These are phyloP conservation scores for Drosophila obscura DNA, from an alignment of 1,140 invertebrate species.

Conservation along the genomic window DNA sequence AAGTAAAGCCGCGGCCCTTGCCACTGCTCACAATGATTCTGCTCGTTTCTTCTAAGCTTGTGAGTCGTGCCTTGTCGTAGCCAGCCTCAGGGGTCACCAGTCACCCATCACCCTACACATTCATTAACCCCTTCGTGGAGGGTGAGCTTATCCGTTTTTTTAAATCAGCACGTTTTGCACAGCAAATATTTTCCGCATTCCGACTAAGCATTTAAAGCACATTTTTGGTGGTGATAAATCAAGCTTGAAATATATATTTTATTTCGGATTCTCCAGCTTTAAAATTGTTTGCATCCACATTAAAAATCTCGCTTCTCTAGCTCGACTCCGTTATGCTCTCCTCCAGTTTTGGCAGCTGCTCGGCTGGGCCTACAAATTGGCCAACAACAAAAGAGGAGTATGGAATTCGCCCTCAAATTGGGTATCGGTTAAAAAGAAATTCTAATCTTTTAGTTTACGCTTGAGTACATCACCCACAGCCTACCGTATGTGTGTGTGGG, in stretches of 20 bases:
- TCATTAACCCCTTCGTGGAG: slow-evolving; percentile 36
- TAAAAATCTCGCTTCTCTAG: slow-evolving; percentile 47
- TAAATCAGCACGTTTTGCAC: slow-evolving; percentile 47
- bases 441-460: slow-evolving; percentile 77
- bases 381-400: slow-evolving; percentile 25
- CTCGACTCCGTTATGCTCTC: slow-evolving; percentile 22
- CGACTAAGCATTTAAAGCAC: slow-evolving; percentile 32
- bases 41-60: slow-evolving; percentile 18
- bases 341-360: slow-evolving; percentile 64
- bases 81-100: not conserved
- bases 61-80: slow-evolving; percentile 30
- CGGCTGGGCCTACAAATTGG: slow-evolving; percentile 65
- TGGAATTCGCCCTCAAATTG: slow-evolving; percentile 35
- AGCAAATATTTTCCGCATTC: slow-evolving; percentile 6
- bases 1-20: too few relatives aligned
- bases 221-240: slow-evolving; percentile 49
- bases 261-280: slow-evolving; percentile 30
- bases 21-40: not conserved
- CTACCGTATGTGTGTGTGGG: not conserved
- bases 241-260: slow-evolving; percentile 46
- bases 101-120: not conserved
- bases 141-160: slow-evolving; percentile 35
- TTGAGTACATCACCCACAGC: slow-evolving; percentile 56
- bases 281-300: slow-evolving; percentile 51
- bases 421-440: slow-evolving; percentile 55